Base-by-base conservation (phyloP, 30 jellyfish, hydroid and myxozoan species). In the Aurelia sp. region DNA sequence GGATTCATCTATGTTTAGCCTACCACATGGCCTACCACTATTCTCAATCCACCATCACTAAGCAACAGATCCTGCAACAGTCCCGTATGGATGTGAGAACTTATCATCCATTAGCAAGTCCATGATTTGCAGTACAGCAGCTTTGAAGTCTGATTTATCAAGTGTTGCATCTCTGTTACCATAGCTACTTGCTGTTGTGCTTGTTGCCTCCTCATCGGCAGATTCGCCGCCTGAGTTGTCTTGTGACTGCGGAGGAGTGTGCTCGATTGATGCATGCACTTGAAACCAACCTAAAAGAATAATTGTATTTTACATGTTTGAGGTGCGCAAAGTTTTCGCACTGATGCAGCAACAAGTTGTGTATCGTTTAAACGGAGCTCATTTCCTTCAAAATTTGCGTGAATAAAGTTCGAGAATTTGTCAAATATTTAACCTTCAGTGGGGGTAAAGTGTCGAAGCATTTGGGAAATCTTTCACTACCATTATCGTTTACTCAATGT, bases 61-160 rank as follows among this genome's bases (percentile, higher is more conserved):
- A 15, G 99, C 99, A 20, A 96, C 99, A 15, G 99, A 84, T 11
- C 99, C 99, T 61, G 99, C 99, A 19, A 96, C 91, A 9, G 98
- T 96, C 22, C 99, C 99, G 63, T 96, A 96, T 16, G 99, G 99
- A 82, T 96, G 99, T 0, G 97, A 96, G 80, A 96, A 96, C 30
- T 90, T 96, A 41, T 90, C 97, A 82, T 87, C 96, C 97, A 96
- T 86, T 62, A 96, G 61, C 9, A 96, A 78, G 19, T 87, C 92
- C 73, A 96, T 55, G 3, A 90, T 78, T 75, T 96, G 98, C 6
- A 88, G 71, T 12, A 81, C 97, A 17, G 98, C 97, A 33, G 90
- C 92, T 35, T 92, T 90, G 91, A 96, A 96, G 47, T 90, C 99
- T 55, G 89, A 67, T 4, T 74, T 55, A 67, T 90, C 92, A 41